Base-by-base conservation (phyloP, 2,113 vertebrate genomes). In the Amphilophus citrinellus region DNA sequence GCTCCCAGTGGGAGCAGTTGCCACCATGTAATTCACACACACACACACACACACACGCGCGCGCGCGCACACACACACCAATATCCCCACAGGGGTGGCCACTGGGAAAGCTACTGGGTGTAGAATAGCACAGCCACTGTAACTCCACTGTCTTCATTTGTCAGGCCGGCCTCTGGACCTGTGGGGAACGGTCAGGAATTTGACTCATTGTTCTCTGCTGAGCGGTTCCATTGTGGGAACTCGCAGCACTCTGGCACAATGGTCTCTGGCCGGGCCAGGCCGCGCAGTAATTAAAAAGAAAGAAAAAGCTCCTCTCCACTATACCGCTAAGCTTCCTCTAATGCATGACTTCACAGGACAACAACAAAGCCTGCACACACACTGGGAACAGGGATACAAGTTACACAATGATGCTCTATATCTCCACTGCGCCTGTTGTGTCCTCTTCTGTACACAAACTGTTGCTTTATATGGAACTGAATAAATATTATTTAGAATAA, bases 221-320 rank as follows among this genome's bases (percentile, higher is more conserved):
- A 94, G 91, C 87, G 88, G 87, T 87, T 88, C 91, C 91, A 94
- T 95, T 96, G 95, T 95, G 93, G 95, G 92, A 94, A 94, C 94
- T 93, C 81, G 76, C 93, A 88, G 90, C 76, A 58, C 88, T 89
- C 87, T 15, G 85, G 88, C 84, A 95, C 93, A 96, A 95, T 94
- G 85, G 89, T 88, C 90, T 84, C 86, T 84, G 82, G 81, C 83
- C 50, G 86, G 82, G 89, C 92, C 86, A 78, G 87, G 89, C 88
- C 15, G 22, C 80, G 90, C 86, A 94, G 92, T 94, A 92, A 94
- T 95, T 95, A 94, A 90, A 94, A 92, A 88, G 84, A 90, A 89
- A 93, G 88, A 89, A 89, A 92, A 92, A 86, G 86, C 93, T 90
- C 79, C 82, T 86, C 85, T 89, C 81, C 32, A 88, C 85, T 47